These are phyloP conservation scores for Sipha flava DNA, from an alignment of 1,140 invertebrate genomes.

Conservation along the genomic window DNA sequence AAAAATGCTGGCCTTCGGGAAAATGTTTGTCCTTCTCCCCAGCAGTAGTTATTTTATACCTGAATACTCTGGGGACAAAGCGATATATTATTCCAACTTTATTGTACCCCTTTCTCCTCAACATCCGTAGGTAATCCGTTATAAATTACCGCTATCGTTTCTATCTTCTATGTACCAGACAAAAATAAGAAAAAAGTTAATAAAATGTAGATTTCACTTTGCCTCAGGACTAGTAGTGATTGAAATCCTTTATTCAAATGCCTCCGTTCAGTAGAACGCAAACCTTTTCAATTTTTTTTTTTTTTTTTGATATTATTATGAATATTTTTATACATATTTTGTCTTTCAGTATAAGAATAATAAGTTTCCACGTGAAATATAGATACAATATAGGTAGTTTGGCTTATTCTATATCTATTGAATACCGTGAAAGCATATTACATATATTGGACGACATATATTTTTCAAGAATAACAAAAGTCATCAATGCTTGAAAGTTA, in stretches of 20 bases:
- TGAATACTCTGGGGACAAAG: slow-evolving; percentile 26
- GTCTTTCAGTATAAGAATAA: neutral
- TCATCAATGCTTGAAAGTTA: neutral
- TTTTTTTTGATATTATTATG: neutral
- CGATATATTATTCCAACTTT: slow-evolving; percentile 31
- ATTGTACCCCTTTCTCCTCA: slow-evolving; percentile 23
- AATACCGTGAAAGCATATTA: neutral
- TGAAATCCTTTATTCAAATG: slow-evolving; percentile 14
- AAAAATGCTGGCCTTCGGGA: slow-evolving; percentile 6
- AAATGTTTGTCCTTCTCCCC: slow-evolving; percentile 12
- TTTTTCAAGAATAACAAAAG: neutral
- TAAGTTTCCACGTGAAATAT: neutral
- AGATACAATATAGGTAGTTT: too few species aligned
- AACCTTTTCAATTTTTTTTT: neutral
- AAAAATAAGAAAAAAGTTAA: slow-evolving; percentile 23
- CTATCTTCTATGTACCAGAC: neutral
- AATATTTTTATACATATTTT: neutral
- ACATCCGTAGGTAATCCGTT: slow-evolving; percentile 20
- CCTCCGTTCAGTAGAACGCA: neutral
- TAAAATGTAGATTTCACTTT: slow-evolving; percentile 32
- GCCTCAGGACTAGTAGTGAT: neutral
- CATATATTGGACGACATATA: neutral
- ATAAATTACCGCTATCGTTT: slow-evolving; percentile 21
- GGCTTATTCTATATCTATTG: too few species aligned
- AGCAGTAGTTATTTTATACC: slow-evolving; percentile 16